Evolutionary conservation across 2,113 vertebrate species (phyloP).

Genomic region (Marmota monax): DNA sequence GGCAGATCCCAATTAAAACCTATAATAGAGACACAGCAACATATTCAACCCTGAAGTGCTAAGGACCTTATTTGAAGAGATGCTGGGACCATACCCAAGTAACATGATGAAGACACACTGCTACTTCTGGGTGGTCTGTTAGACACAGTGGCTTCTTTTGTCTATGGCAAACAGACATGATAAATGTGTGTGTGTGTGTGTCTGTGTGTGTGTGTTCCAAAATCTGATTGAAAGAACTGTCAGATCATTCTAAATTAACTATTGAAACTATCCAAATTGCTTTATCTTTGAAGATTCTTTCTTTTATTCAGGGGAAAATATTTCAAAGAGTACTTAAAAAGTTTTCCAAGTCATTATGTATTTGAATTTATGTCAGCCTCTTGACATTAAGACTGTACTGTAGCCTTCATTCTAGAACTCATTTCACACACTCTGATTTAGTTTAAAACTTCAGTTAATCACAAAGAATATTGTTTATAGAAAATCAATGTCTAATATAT

Average conservation of each 20-base stretch:
- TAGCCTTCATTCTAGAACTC: background rate
- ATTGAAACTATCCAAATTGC: background rate
- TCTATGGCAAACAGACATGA: background rate
- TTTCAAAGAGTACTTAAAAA: background rate
- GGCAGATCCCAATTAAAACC: conserved; percentile 8
- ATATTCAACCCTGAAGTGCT: background rate
- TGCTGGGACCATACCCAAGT: background rate
- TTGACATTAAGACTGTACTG: background rate
- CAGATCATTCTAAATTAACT: background rate
- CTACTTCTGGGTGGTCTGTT: background rate
- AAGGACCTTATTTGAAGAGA: conserved; percentile 31
- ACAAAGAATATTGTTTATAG: background rate
- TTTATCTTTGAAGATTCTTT: background rate
- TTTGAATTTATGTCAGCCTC: background rate
- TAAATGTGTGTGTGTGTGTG: background rate
- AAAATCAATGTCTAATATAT: background rate
- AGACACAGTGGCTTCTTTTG: background rate
- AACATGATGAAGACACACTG: background rate
- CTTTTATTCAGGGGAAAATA: background rate
- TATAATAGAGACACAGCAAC: background rate
- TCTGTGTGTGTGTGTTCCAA: background rate
- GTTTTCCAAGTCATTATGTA: background rate
- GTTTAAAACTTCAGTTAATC: background rate
- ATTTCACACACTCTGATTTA: background rate
- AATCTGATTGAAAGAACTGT: background rate